These are phyloP conservation scores for Limonius californicus DNA, from an alignment of 1,140 invertebrate genomes.

Conservation along the genomic window DNA sequence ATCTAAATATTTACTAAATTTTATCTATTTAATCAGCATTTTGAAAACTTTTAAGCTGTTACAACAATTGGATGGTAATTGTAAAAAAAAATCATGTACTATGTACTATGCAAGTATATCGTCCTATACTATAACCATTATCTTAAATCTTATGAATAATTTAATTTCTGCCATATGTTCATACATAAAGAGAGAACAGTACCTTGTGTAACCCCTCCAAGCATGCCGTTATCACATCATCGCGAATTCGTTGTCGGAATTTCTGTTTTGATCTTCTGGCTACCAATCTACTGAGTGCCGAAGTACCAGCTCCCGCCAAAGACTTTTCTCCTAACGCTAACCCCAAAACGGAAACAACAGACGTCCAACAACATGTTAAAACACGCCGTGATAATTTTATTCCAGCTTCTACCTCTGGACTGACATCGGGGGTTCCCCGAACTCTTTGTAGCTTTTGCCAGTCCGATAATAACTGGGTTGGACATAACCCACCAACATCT, in stretches of 20 bases:
- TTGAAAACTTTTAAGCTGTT: too few species aligned
- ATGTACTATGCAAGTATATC: too few species aligned
- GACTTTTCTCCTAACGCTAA: slow-evolving; percentile 64
- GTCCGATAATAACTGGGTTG: slow-evolving; percentile 76
- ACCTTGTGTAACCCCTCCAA: slow-evolving; percentile 89
- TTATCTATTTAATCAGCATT: too few species aligned
- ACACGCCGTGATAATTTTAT: slow-evolving; percentile 63
- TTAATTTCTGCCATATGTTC: too few species aligned
- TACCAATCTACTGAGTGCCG: slow-evolving; percentile 42
- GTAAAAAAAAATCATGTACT: too few species aligned
- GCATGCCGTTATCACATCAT: slow-evolving; percentile 75
- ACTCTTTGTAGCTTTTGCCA: slow-evolving; percentile 77
- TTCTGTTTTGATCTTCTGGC: slow-evolving; percentile 49
- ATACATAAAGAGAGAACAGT: too few species aligned
- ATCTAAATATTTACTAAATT: too few species aligned
- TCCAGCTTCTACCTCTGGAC: slow-evolving; percentile 65
- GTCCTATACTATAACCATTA: too few species aligned
- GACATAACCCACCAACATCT: slow-evolving; percentile 82
- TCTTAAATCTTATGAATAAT: too few species aligned
- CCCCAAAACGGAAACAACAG: slow-evolving; percentile 82
- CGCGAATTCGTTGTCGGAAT: slow-evolving; percentile 57
- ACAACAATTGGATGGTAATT: too few species aligned
- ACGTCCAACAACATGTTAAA: slow-evolving; percentile 88
- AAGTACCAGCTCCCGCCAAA: slow-evolving; percentile 50
- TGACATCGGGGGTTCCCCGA: slow-evolving; percentile 57